A percentile compares a stretch with the other conserved stretches of the same genome.
phyloP scores from a whole-genome alignment of 2,113 vertebrate species.

The Macquaria ambigua region DNA sequence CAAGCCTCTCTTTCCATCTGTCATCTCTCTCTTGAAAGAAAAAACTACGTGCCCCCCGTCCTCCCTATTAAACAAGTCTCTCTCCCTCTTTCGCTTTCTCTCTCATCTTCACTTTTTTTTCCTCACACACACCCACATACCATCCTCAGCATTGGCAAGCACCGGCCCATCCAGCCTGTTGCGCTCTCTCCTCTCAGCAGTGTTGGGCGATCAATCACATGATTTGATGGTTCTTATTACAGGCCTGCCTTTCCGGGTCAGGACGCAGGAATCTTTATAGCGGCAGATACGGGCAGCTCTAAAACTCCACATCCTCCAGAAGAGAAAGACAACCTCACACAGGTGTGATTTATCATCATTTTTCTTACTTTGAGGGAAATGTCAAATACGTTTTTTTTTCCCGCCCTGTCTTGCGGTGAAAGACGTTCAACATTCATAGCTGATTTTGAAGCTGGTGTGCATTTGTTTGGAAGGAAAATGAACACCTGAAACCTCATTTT shows the following conservation, averaged over 20 bases:
- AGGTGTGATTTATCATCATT: conserved; percentile 78
- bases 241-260: conserved; percentile 76
- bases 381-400: conserved; percentile 53
- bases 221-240: conserved; percentile 79
- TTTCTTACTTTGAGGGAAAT: conserved; percentile 52
- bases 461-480: conserved; percentile 10
- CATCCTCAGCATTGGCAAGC: conserved; percentile 76
- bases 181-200: conserved; percentile 57
- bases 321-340: conserved; percentile 49
- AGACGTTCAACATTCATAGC: conserved; percentile 3
- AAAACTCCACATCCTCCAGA: conserved; percentile 58
- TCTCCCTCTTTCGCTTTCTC: conserved; percentile 50
- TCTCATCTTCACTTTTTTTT: conserved; percentile 64
- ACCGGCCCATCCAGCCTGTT: conserved; percentile 77
- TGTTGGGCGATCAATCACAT: conserved; percentile 76
- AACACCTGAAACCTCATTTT: conserved; percentile 2
- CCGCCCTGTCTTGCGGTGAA: not conserved
- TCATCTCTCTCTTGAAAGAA: conserved; percentile 53
- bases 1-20: conserved; percentile 58
- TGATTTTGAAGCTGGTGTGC: not conserved
- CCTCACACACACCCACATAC: conserved; percentile 81
- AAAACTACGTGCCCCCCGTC: not conserved
- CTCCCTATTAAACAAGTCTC: conserved; percentile 57
- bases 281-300: conserved; percentile 64
- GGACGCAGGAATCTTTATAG: conserved; percentile 74